Evolutionary conservation across 2,113 vertebrate genomes (phyloP), one percentile per base, ranked within the genome.

Genomic region (Guaruba guarouba): DNA sequence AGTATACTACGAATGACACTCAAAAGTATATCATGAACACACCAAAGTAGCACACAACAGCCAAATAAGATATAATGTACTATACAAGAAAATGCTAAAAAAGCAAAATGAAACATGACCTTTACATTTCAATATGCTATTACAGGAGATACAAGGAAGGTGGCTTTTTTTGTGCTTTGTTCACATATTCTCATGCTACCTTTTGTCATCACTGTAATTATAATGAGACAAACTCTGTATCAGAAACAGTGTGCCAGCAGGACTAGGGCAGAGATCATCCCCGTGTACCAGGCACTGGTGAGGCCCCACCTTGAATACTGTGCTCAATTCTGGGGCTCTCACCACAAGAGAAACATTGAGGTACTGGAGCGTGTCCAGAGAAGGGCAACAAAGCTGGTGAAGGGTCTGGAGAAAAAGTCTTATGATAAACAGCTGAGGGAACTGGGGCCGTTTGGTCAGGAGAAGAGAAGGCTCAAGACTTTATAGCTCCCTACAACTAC

Each of bases 251-350:
- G 46, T 12, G 22, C 22, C 41, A 55, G 62, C 83, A 82, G 83
- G 12, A 33, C 5, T 48, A 6, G 48, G 15, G 18, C 5, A 2
- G 54, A 0, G 76, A n/a, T 28, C 20, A 9, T 9, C 39, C 29
- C 0, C 0, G 5, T 68, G 46, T 7, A 3, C 20, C 48, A 3
- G 1, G 46, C 54, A 7, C 46, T 48, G 25, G 11, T 23, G 44
- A 46, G 54, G 17, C 4, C 20, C 41, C 62, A 8, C 6, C 41
- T 57, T 11, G 0, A 49, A 29, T 57, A 8, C 54, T 28, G 29
- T 33, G 39, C 28, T 3, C 27, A 15, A 5, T 49, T 76, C 41
- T 63, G 41, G 12, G 35, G 4, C n/a, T 8, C 17, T 55, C 7
- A 14, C 17, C 48, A 3, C n/a, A 43, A 6, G 2, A 11, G 8